Evolutionary conservation across 1,140 invertebrate genomes (phyloP), one percentile per base, ranked within the genome.

Genomic region (Steinernema feltiae): DNA sequence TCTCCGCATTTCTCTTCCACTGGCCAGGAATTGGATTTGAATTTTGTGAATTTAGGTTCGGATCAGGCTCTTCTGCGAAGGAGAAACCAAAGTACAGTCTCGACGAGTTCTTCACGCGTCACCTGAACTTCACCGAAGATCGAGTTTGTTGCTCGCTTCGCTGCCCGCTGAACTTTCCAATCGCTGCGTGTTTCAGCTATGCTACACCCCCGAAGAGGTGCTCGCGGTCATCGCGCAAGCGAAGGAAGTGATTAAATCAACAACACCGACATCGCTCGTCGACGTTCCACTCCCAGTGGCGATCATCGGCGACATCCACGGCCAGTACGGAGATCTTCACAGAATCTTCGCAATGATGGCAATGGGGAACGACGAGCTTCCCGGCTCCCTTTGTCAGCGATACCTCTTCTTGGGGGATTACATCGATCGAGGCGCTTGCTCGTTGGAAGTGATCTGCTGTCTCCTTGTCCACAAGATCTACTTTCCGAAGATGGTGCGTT

Each of bases 391-490:
- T 3, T 63, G 15, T 21, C 12, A 27, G 3, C 53, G 53, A 21
- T 63, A 63, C 24, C 53, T 63, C 53, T 63, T 63, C 53, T 63
- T 63, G 53, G 53, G 53, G 7, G 53, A 63, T 27, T 63, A 63
- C 53, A 27, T 63, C 12, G 53, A 63, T 27, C 53, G 53, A 27
- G 53, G 53, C 24, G 24, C 7, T 12, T 63, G 53, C 24, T 63
- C 53, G 15, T 27, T 63, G 12, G 53, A 63, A 27, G 53, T 63
- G 2, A 63, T 63, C 24, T 63, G 53, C 53, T 63, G 53, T 27
- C 53, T 63, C 24, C 53, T 63, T 21, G 53, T 63, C 3, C 53
- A 63, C 53, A 63, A 63, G 53, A 63, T 63, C 24, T 63, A 63
- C 53, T 63, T 15, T 27, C 53, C 15, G 7, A 63, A 63, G 24